Conservation (phyloP, 2,888 invertebrate species). For the Epistrophella euchroma region DNA sequence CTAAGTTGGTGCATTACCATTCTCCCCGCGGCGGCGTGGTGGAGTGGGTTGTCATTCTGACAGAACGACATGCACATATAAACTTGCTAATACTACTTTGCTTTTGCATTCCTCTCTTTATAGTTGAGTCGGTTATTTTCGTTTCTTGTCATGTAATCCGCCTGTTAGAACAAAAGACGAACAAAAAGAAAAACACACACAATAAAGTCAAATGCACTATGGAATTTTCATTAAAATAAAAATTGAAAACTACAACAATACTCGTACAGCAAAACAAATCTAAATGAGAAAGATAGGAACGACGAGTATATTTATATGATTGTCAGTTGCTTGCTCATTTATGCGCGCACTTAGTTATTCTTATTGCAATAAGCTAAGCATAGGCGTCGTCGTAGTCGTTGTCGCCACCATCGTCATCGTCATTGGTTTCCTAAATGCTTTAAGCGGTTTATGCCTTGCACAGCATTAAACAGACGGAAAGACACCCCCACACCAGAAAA, state of each 20-base stretch:
- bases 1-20: slow-evolving; percentile 7
- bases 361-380: slow-evolving; percentile 39
- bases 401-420: background rate
- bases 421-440: slow-evolving; percentile 29
- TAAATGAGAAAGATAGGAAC: slow-evolving; percentile 48
- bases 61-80: slow-evolving; percentile 37
- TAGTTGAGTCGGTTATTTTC: slow-evolving; percentile 41
- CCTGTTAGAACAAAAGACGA: slow-evolving; percentile 49
- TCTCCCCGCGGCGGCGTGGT: background rate
- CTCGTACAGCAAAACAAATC: slow-evolving; percentile 1
- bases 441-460: slow-evolving; percentile 59
- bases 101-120: slow-evolving; percentile 9
- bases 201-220: slow-evolving; percentile 38
- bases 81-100: slow-evolving; percentile 56
- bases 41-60: slow-evolving; percentile 20
- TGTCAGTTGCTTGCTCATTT: slow-evolving; percentile 61
- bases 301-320: too few relatives aligned
- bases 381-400: slow-evolving; percentile 26
- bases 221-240: slow-evolving; percentile 47
- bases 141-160: slow-evolving; percentile 65
- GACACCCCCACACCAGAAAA: slow-evolving; percentile 34
- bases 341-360: slow-evolving; percentile 51
- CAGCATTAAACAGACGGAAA: slow-evolving; percentile 11
- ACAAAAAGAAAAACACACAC: slow-evolving; percentile 1
- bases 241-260: background rate